Evolutionary conservation across 2,113 vertebrate genomes (phyloP).

Genomic region (Hippocampus mohnikei): DNA sequence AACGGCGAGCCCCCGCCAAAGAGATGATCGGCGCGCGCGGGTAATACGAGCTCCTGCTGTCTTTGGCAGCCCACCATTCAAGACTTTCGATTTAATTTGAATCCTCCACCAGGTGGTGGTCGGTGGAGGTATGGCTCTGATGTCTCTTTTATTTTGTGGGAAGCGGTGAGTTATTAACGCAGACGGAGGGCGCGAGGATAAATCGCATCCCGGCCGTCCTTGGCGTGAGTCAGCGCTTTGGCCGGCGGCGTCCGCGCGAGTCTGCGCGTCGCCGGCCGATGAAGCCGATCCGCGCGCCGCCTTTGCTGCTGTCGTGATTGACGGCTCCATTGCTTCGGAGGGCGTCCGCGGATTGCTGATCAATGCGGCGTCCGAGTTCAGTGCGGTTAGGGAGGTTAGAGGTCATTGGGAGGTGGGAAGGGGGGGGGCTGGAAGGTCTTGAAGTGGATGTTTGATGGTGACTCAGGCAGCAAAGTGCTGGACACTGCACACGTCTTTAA

Average conservation of each 20-base stretch:
- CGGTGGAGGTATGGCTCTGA: conserved; percentile 26
- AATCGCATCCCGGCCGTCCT: not conserved
- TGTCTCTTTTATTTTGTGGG: not conserved
- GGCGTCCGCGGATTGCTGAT: not conserved
- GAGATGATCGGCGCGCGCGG: conserved; percentile 51
- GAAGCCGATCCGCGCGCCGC: not conserved
- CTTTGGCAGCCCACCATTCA: conserved; percentile 33
- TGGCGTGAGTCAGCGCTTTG: not conserved
- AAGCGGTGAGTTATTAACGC: not conserved
- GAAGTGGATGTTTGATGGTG: conserved; percentile 32
- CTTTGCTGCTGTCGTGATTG: conserved; percentile 13
- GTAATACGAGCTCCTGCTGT: conserved; percentile 47
- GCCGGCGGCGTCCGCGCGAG: not conserved
- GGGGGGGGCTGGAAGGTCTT: conserved; percentile 4
- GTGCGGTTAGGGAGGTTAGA: conserved; percentile 6
- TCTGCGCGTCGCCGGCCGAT: not conserved
- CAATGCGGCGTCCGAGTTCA: not conserved
- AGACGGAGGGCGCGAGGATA: not conserved
- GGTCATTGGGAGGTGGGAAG: not conserved
- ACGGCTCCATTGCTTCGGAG: conserved; percentile 12
- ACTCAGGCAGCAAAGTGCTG: not conserved
- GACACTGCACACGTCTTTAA: conserved; percentile 17
- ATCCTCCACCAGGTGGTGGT: conserved; percentile 54
- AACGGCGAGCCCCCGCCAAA: conserved; percentile 32
- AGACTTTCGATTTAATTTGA: conserved; percentile 51